These are phyloP conservation scores for Drosophila busckii DNA, from an alignment of 1,140 invertebrate genomes.

Conservation along the genomic window DNA sequence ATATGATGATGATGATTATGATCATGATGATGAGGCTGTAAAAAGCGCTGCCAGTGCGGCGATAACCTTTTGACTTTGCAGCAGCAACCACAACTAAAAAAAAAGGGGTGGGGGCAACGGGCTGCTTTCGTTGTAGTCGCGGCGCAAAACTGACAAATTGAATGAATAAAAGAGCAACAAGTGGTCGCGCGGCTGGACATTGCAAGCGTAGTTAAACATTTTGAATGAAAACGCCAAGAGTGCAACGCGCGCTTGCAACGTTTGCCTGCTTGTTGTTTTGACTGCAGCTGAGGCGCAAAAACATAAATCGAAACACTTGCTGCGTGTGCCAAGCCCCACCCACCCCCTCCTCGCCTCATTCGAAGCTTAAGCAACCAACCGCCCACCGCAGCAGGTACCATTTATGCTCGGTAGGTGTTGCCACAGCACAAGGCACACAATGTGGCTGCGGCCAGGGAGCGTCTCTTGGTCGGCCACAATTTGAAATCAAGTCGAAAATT, in stretches of 20 bases:
- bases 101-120: no score
- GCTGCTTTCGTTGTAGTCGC: constrained; percentile 38
- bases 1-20: constrained; percentile 3
- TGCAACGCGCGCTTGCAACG: no score
- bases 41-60: constrained; percentile 67
- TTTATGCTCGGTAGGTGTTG: constrained; percentile 65
- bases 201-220: constrained; percentile 62
- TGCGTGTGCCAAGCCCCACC: constrained; percentile 23
- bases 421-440: constrained; percentile 14
- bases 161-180: constrained; percentile 79
- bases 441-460: constrained; percentile 17
- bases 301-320: constrained; percentile 77
- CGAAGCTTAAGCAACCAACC: constrained; percentile 11
- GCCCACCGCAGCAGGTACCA: constrained; percentile 45
- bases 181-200: constrained; percentile 54
- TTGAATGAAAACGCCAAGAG: constrained; percentile 69
- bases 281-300: constrained; percentile 58
- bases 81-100: no score
- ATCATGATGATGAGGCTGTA: constrained; percentile 49
- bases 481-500: constrained; percentile 76
- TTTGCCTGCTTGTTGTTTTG: no score
- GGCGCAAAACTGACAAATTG: constrained; percentile 78
- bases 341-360: constrained; percentile 2
- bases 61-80: constrained; percentile 79
- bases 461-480: constrained; percentile 40